A percentile compares a stretch with the other conserved stretches of the same genome.
Conservation (phyloP, 2,797 vertebrate species). For the Platyrinchus mystaceus region DNA sequence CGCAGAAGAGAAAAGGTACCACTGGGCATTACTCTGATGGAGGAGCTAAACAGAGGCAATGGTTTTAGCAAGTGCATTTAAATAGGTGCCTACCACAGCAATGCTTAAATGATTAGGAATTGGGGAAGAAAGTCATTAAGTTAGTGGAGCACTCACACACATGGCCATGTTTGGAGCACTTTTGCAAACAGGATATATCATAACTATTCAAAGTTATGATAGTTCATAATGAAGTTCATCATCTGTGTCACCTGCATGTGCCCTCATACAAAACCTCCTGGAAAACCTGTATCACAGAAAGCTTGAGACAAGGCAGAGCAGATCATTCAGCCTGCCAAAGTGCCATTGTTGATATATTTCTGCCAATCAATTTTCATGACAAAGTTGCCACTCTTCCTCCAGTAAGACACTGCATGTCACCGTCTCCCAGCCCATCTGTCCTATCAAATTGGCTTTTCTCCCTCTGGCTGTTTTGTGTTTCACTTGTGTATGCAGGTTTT, state of each 20-base stretch:
- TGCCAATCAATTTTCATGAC: not conserved
- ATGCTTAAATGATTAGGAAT: not conserved
- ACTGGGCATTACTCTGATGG: not conserved
- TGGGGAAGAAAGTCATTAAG: not conserved
- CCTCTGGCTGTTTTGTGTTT: constrained; percentile 4
- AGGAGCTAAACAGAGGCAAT: not conserved
- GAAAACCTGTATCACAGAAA: not conserved
- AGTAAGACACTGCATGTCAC: not conserved
- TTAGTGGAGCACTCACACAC: not conserved
- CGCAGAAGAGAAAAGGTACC: not conserved
- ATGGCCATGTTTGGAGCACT: not conserved
- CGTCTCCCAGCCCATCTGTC: not conserved
- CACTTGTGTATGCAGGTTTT: not conserved
- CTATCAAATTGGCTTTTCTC: constrained; percentile 29
- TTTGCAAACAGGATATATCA: not conserved
- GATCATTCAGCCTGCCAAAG: not conserved
- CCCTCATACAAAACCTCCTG: not conserved
- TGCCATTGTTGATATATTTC: not conserved
- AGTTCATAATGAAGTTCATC: not conserved
- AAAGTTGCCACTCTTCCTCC: not conserved
- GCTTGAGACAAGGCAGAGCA: not conserved
- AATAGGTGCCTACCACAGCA: not conserved
- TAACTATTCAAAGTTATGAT: not conserved
- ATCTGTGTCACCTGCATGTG: not conserved
- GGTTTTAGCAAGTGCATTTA: not conserved